A percentile compares a stretch with the other conserved stretches of the same genome.
phyloP scores from a whole-genome alignment of 2,888 invertebrate genomes.

The Tipula vernalis region DNA sequence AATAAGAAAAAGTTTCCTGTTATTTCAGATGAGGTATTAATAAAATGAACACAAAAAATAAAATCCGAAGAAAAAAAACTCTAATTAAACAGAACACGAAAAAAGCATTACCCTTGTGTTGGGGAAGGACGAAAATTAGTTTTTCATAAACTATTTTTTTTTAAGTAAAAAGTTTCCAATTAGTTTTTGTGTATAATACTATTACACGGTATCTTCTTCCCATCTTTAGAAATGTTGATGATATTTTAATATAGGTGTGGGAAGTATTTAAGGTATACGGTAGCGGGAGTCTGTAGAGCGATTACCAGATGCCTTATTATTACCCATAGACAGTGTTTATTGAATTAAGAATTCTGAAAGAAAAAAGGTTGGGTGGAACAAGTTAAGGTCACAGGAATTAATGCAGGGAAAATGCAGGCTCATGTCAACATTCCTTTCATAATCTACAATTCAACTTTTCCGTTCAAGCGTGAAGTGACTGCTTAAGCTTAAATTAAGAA shows the following conservation, averaged over 20 bases:
- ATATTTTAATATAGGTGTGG: background rate
- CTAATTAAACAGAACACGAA: background rate
- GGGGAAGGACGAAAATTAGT: background rate
- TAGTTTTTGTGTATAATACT: background rate
- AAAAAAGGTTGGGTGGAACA: too few relatives aligned
- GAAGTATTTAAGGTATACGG: too few relatives aligned
- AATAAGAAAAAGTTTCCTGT: background rate
- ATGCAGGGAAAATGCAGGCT: too few relatives aligned
- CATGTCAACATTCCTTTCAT: too few relatives aligned
- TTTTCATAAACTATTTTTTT: background rate
- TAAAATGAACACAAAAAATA: background rate
- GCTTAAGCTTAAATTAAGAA: too few relatives aligned
- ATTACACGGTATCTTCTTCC: background rate
- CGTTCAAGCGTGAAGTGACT: too few relatives aligned
- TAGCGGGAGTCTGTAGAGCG: too few relatives aligned
- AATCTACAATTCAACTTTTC: too few relatives aligned
- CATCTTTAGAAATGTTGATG: background rate
- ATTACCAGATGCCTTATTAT: too few relatives aligned
- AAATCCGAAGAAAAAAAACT: background rate
- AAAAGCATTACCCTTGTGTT: background rate
- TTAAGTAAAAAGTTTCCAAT: background rate
- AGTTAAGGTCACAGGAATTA: too few relatives aligned
- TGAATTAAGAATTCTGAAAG: too few relatives aligned
- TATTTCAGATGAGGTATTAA: background rate
- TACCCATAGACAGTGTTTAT: too few relatives aligned